Conservation (phyloP, 1,140 invertebrate species). For the Babylonia areolata region DNA sequence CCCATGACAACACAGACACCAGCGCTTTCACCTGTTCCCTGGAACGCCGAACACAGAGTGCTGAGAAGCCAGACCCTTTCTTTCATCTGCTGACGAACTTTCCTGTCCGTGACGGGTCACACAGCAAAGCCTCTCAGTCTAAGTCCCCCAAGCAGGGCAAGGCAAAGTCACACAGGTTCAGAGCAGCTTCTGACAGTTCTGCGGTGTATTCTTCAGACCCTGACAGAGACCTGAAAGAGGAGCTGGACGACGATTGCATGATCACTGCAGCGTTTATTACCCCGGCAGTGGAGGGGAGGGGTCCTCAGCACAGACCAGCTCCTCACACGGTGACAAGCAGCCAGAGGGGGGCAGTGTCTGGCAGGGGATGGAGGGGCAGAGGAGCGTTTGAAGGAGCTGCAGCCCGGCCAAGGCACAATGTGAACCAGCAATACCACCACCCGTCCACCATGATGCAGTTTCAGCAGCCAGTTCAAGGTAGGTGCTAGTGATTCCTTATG, state of each 20-base stretch:
- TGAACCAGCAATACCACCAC: background rate
- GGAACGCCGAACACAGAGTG: background rate
- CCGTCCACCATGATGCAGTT: background rate
- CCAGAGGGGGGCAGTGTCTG: background rate
- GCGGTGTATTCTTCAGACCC: background rate
- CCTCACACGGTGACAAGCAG: slow-evolving; percentile 10
- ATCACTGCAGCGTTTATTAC: slow-evolving; percentile 12
- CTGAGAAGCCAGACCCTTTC: slow-evolving; percentile 4
- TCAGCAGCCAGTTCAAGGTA: background rate
- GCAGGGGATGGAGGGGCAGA: background rate
- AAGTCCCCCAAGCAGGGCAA: background rate
- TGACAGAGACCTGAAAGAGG: slow-evolving; percentile 5
- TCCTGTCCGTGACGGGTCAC: background rate
- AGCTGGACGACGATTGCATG: slow-evolving; percentile 24
- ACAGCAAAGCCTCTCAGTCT: background rate
- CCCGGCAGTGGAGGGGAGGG: background rate
- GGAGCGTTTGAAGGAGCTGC: background rate
- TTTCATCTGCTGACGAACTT: background rate
- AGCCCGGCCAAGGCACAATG: background rate
- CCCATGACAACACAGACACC: background rate
- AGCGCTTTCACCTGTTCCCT: no score
- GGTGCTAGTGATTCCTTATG: no score
- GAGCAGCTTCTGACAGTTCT: background rate
- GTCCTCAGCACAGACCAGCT: background rate
- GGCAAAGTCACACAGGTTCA: background rate